phyloP scores from a whole-genome alignment of 2,888 invertebrate genomes.

The Drosophila lacicola region DNA sequence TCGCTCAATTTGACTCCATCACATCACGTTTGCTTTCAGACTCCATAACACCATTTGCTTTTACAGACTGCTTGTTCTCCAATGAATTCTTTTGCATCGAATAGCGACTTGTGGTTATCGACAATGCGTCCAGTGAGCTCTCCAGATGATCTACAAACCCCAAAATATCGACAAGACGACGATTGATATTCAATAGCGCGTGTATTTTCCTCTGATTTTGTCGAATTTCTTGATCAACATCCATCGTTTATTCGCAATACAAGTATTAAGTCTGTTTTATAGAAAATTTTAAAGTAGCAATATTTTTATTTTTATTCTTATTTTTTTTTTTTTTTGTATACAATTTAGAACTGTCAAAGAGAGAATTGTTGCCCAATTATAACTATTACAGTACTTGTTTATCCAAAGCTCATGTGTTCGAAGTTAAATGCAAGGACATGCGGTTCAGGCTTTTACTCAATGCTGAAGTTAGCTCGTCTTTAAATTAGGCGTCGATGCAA shows the following conservation, averaged over 20 bases:
- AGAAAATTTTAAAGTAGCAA: background rate
- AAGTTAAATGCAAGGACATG: no score
- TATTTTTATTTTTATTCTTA: background rate
- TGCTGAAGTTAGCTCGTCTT: no score
- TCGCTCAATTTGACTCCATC: background rate
- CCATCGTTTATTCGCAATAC: background rate
- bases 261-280: background rate
- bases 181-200: background rate
- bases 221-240: background rate
- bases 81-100: background rate
- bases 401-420: background rate
- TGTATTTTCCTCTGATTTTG: background rate
- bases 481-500: no score
- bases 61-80: background rate
- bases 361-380: background rate
- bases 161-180: background rate
- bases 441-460: no score
- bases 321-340: no score
- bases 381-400: background rate
- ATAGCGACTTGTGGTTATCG: background rate
- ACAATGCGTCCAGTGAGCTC: background rate
- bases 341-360: conserved; percentile 5
- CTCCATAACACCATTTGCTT: background rate
- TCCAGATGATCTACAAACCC: background rate
- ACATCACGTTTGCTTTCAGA: no score